Percentiles rank a stretch among this genome's conserved stretches.
phyloP scores from a whole-genome alignment of 2,113 vertebrate species.

The Isurus oxyrinchus region DNA sequence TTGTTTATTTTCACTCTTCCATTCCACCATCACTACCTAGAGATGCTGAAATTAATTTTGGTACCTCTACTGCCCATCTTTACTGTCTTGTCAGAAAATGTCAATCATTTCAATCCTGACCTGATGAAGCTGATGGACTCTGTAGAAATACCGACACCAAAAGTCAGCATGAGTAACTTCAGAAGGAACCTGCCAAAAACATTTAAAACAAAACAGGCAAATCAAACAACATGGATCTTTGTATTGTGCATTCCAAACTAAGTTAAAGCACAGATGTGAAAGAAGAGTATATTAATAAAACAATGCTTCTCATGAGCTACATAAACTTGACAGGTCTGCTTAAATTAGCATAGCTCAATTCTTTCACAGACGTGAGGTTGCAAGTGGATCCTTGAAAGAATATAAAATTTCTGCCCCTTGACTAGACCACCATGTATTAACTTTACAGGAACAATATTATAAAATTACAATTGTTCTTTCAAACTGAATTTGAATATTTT shows the following conservation, averaged over 20 bases:
- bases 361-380: background rate
- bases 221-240: background rate
- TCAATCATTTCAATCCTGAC: background rate
- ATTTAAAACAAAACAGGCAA: background rate
- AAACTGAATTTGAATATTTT: background rate
- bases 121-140: constrained; percentile 14
- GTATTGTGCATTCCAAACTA: background rate
- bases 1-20: background rate
- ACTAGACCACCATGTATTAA: background rate
- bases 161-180: constrained; percentile 28
- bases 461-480: background rate
- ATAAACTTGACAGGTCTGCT: background rate
- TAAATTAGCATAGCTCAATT: background rate
- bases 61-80: background rate
- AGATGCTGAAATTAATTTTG: background rate
- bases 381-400: background rate
- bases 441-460: background rate
- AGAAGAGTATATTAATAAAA: background rate
- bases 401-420: background rate
- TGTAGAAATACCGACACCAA: constrained; percentile 34
- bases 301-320: background rate
- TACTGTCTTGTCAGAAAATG: background rate
- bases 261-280: background rate
- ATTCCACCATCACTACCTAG: background rate
- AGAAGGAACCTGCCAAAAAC: constrained; percentile 17